Evolutionary conservation across 2,888 invertebrate species (phyloP), one percentile per base, ranked within the genome.

Genomic region (Cheilosia variabilis): DNA sequence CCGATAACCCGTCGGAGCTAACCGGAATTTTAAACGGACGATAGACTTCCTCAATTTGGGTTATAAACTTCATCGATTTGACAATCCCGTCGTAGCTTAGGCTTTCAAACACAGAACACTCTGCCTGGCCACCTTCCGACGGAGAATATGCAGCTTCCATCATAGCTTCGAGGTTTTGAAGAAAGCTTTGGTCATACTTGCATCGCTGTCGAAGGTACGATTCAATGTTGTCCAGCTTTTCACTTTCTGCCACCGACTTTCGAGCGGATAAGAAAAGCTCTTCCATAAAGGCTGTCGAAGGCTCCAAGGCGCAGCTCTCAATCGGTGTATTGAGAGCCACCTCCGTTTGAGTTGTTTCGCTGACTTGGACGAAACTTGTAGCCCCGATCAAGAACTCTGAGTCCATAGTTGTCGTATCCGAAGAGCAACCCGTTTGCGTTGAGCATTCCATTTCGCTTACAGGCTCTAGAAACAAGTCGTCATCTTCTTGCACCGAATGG

Each of bases 11-110:
- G 4, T 19, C 5, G 4, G 2, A 50, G 22, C 89, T 79, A 81
- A 91, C 84, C 82, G 87, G 81, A 13, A 91, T 89, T 55, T 78
- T 71, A 22, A 86, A 50, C 0, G 92, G 92, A 50, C 88, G 89
- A 22, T 90, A 88, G 6, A 90, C 87, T 7, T 88, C 77, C 69
- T 89, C 88, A 9, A 92, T 78, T 9, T 87, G 88, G 13, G 88
- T 87, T 19, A 92, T 69, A 71, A 90, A 90, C 0, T 87, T 88
- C 84, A 92, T 88, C 2, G 89, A 89, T 13, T 88, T 89, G 0
- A 90, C 91, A 58, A 91, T 89, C 22, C 88, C 83, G 24, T 91
- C 90, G 72, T 91, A 91, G 65, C 41, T 79, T 9, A 53, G 9
- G 15, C 9, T 65, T 55, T 15, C 60, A 3, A 66, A 9, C 1